These are phyloP conservation scores for Epinotia brunnichana DNA, from an alignment of 2,888 invertebrate species.

Conservation along the genomic window DNA sequence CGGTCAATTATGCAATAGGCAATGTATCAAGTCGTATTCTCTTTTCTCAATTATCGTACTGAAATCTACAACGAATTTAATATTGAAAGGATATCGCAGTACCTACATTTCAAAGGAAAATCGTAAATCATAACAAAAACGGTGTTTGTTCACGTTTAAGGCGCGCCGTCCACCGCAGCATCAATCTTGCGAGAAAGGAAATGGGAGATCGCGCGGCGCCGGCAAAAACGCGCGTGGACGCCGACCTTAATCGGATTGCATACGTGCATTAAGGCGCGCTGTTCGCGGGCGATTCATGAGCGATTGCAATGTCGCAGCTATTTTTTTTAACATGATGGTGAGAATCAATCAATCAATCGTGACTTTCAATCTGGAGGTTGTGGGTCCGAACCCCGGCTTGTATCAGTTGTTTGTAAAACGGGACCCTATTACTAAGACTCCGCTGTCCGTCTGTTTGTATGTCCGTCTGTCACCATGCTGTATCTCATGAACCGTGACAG, in stretches of 20 bases:
- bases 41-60: too few species aligned
- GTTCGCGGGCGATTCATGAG: not conserved
- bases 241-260: constrained; percentile 32
- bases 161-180: constrained; percentile 22
- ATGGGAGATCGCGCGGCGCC: constrained; percentile 23
- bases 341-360: too few species aligned
- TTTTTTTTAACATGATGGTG: too few species aligned
- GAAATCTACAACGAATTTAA: not conserved
- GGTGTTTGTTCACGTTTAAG: constrained; percentile 10
- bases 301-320: not conserved
- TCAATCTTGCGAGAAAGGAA: constrained; percentile 31
- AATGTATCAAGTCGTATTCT: too few species aligned
- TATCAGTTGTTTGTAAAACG: too few species aligned
- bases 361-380: too few species aligned
- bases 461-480: too few species aligned
- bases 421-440: too few species aligned
- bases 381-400: too few species aligned
- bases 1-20: too few species aligned
- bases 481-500: too few species aligned
- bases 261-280: constrained; percentile 28
- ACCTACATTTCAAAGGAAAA: constrained; percentile 20
- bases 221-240: constrained; percentile 31
- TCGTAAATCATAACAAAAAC: constrained; percentile 14
- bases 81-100: not conserved
- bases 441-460: too few species aligned